A percentile compares a stretch with the other conserved stretches of the same genome.
Conservation (phyloP, 2,113 vertebrate species). For the Halichoeres trimaculatus region DNA sequence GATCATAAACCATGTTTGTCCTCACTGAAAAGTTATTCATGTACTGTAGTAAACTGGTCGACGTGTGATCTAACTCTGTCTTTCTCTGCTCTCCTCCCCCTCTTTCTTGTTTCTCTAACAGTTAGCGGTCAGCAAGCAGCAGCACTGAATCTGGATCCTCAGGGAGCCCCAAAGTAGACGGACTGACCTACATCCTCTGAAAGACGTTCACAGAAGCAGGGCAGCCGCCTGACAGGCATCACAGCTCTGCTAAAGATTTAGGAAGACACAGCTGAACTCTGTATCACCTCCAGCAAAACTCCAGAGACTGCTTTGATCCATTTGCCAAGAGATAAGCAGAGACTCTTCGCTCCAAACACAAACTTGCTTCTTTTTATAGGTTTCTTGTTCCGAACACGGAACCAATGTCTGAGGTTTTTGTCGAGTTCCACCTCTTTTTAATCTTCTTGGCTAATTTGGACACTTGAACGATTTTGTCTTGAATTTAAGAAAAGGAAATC, state of each 20-base stretch:
- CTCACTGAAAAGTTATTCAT: conserved; percentile 28
- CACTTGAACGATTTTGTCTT: conserved; percentile 73
- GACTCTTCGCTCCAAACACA: conserved; percentile 20
- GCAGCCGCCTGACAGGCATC: conserved; percentile 42
- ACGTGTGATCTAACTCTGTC: conserved; percentile 27
- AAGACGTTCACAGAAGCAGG: conserved; percentile 46
- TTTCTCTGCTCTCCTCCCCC: conserved; percentile 19
- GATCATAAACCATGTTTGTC: conserved; percentile 21
- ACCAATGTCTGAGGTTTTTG: conserved; percentile 81
- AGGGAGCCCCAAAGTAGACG: conserved; percentile 62
- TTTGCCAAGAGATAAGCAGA: conserved; percentile 26
- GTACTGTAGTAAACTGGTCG: conserved; percentile 21
- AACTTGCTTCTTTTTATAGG: conserved; percentile 20
- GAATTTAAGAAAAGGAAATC: conserved; percentile 60
- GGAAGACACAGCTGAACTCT: conserved; percentile 48
- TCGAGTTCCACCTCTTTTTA: conserved; percentile 81
- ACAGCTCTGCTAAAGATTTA: conserved; percentile 43
- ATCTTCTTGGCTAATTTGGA: conserved; percentile 80
- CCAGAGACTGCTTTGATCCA: conserved; percentile 24
- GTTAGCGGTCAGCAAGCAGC: conserved; percentile 54
- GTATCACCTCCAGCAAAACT: conserved; percentile 40
- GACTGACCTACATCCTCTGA: conserved; percentile 71
- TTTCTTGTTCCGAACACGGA: conserved; percentile 49
- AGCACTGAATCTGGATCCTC: conserved; percentile 49
- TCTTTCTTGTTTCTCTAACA: conserved; percentile 60